Evolutionary conservation across 2,113 vertebrate species (phyloP), one percentile per base, ranked within the genome.

Genomic region (Elanus axillaris): DNA sequence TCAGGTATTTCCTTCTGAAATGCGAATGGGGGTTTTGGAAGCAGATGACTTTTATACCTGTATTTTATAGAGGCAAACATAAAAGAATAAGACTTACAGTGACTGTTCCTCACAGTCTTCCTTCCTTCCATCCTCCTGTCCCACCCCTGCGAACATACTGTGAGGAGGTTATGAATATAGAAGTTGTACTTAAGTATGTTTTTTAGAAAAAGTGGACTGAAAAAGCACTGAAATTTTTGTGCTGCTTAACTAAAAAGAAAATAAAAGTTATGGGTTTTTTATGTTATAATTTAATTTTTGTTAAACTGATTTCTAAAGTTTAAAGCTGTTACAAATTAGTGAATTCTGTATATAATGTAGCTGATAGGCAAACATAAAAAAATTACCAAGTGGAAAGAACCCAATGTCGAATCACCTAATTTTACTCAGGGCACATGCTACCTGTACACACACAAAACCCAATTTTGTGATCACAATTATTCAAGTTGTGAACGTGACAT

Each of bases 191-290:
- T 68, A 12, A 31, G 9, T 77, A 1, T 23, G 3, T 13, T 58
- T 66, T 76, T 67, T 47, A n/a, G 21, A 25, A 34, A 89, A 78
- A 75, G 32, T 64, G 29, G 16, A 48, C 16, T 69, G 48, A 80
- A 75, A 82, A 18, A 43, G 9, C 7, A 50, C n/a, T 50, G 26
- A 62, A 94, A 71, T n/a, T 7, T 43, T 27, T 62, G 34, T 77
- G 40, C 16, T 87, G 3, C 63, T 90, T 66, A 58, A 90, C 31
- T n/a, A 56, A 90, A 67, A 93, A 78, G 45, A 40, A 76, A 23
- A 63, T 12, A 18, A n/a, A 27, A 4, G 0, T 40, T 82, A 19
- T 0, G 0, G 1, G 3, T 29, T 29, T 78, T 76, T 53, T 16
- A 31, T 45, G 10, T 23, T 87, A 11, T 22, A 18, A 10, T 73